Evolutionary conservation across 2,888 invertebrate genomes (phyloP), one percentile per base, ranked within the genome.

Genomic region (Lasioglossum zephyrum): DNA sequence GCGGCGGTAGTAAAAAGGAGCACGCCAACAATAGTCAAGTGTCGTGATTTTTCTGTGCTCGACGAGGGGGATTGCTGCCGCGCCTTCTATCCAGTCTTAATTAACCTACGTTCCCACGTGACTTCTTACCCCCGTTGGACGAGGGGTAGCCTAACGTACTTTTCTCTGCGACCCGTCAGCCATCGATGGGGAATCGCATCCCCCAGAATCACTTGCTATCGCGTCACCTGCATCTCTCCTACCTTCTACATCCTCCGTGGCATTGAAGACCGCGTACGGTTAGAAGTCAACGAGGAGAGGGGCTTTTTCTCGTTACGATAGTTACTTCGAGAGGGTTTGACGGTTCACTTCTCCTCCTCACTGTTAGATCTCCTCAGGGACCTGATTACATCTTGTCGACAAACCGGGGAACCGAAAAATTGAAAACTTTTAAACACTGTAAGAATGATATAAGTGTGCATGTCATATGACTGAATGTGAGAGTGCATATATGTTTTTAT

Each of bases 51-150:
- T 4, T 53, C 87, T 88, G 87, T 88, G 87, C 87, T 57, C 88
- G 70, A 84, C 79, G 85, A 85, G 87, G 87, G 89, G 85, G 85
- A 77, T 44, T 44, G 31, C 66, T 75, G 79, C 79, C 79, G 60
- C 80, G 75, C 88, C 85, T 87, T 85, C 89, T 82, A 91, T 84
- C 91, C 84, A 82, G 87, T 90, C 87, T 91, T 91, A 91, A 91
- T 91, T 91, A 91, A 91, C 87, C 91, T 87, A 49, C 87, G 91
- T 90, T 91, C 91, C 91, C 91, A 91, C 91, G 91, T 91, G 90
- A 91, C 91, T 91, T 91, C 91, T 89, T 89, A 88, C 85, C 86
- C 89, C 85, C 87, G 79, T 81, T 81, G 13, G 26, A 41, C n/a
- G 57, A 73, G 86, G 91, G 85, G 81, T 69, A 60, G 78, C 82